Conservation (phyloP, 2,113 vertebrate genomes). For the Microtus oregoni region DNA sequence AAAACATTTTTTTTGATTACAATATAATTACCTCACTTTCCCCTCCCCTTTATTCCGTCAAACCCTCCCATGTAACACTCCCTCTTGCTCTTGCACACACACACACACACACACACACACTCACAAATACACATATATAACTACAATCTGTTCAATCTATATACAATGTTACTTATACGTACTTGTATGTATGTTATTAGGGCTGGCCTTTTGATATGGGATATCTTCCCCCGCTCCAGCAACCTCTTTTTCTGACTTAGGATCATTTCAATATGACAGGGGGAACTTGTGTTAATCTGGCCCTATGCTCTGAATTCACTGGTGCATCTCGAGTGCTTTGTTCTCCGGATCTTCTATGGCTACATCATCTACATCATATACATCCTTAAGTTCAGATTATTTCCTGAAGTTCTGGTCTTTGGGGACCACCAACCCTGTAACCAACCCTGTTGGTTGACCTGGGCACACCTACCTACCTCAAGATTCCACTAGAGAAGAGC, state of each 20-base stretch:
- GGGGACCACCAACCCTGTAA: neutral
- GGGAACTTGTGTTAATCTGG: too few species aligned
- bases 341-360: neutral
- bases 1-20: neutral
- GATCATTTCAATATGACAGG: neutral
- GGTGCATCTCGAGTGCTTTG: neutral
- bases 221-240: too few species aligned
- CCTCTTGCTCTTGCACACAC: neutral
- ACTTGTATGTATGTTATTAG: neutral
- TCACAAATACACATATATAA: too few species aligned
- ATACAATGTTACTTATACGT: neutral
- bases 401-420: neutral
- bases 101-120: neutral
- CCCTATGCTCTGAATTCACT: neutral
- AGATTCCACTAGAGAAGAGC: neutral
- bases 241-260: neutral
- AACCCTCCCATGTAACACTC: neutral
- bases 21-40: neutral
- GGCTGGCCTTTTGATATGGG: neutral
- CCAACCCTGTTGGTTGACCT: neutral
- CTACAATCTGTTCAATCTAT: neutral
- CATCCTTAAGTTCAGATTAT: neutral
- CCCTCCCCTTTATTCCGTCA: neutral
- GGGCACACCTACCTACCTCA: too few species aligned
- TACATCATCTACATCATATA: neutral